These are phyloP conservation scores for Polyploca ridens DNA, from an alignment of 2,888 invertebrate genomes.

Conservation along the genomic window DNA sequence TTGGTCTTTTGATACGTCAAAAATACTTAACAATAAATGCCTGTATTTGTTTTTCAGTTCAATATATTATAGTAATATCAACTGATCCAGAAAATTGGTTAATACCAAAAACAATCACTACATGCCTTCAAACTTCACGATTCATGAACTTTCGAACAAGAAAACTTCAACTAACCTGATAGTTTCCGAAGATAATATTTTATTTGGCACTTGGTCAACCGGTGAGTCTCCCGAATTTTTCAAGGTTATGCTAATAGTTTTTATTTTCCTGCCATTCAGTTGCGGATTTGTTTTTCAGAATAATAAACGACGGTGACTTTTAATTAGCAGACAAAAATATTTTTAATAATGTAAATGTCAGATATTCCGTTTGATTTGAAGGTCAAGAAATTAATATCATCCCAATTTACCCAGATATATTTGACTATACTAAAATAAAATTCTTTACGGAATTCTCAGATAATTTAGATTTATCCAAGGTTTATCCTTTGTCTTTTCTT, in stretches of 20 bases:
- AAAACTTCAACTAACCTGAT: constrained; percentile 16
- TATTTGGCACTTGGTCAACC: constrained; percentile 69
- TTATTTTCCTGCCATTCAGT: constrained; percentile 24
- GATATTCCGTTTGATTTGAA: neutral
- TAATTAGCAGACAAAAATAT: neutral
- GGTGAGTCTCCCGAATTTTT: constrained; percentile 37
- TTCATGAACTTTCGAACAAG: constrained; percentile 26
- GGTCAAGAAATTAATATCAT: neutral
- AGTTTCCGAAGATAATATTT: constrained; percentile 56
- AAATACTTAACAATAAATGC: too few relatives aligned
- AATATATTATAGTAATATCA: neutral
- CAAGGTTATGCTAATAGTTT: constrained; percentile 52
- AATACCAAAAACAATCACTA: neutral
- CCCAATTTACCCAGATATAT: too few relatives aligned
- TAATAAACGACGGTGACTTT: constrained; percentile 2
- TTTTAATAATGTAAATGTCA: neutral
- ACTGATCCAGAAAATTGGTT: neutral
- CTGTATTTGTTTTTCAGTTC: too few relatives aligned
- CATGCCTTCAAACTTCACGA: constrained; percentile 17
- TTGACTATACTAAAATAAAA: neutral
- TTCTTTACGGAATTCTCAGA: neutral
- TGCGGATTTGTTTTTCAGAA: neutral
- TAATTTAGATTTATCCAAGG: too few relatives aligned
- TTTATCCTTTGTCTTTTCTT: too few relatives aligned
- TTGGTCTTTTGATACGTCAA: too few relatives aligned